Evolutionary conservation across 2,888 invertebrate species (phyloP), one percentile per base, ranked within the genome.

Genomic region (Scrobipalpa costella): DNA sequence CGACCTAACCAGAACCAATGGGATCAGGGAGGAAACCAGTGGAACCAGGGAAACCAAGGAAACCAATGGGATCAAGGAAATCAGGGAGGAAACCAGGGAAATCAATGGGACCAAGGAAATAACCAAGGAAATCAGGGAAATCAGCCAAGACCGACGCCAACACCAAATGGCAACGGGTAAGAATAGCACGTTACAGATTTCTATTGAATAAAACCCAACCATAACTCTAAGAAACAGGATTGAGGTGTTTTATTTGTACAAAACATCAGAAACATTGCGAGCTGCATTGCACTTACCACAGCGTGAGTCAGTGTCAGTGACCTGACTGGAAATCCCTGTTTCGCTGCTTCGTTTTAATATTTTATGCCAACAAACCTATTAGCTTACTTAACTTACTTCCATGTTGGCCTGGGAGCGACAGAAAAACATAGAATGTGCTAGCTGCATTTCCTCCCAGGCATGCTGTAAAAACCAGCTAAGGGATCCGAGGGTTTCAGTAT

Each of bases 1-100:
- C 17, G 33, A 21, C 60, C 52, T 38, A 50, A 61, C 52, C 59
- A 59, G 44, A 57, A 57, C 34, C 58, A 58, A 19, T 2, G 40
- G 33, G 21, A n/a, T 15, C 36, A 36, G 38, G 38, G 36, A 7
- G 7, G 15, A 8, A 13, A 21, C 21, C 59, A 40, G 40, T 8
- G n/a, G n/a, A n/a, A 3, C 7, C 11, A 17, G 33, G n/a, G n/a
- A n/a, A n/a, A n/a, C n/a, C 9, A 11, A 3, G 40, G 21, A 1
- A 57, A 57, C 34, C 58, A 58, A 19, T 2, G 40, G 33, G 21
- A n/a, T 15, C 36, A 36, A 7, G 7, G 15, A 8, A 13, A 21
- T 15, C 59, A 40, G 40, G n/a, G n/a, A n/a, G n/a, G n/a, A n/a
- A n/a, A n/a, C n/a, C 9, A 11, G 9, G 40, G 21, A 1, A 40